Evolutionary conservation across 2,797 vertebrate genomes (phyloP).

Genomic region (Bradypodion ventrale): DNA sequence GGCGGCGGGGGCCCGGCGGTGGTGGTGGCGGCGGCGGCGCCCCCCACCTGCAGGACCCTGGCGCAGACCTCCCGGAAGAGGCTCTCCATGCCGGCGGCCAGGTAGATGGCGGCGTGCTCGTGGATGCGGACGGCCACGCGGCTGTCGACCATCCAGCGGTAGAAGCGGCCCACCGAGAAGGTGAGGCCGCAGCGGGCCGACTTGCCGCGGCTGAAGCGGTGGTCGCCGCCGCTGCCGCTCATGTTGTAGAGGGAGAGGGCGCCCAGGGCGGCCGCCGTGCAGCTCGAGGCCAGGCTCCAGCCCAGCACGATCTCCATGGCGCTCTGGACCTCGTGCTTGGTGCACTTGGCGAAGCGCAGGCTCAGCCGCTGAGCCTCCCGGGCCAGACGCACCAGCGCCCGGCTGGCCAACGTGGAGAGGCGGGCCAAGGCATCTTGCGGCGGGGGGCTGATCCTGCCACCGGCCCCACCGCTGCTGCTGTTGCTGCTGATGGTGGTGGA

Average conservation of each 20-base stretch:
- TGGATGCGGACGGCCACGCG: slow-evolving; percentile 90
- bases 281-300: slow-evolving; percentile 87
- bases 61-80: slow-evolving; percentile 90
- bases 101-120: slow-evolving; percentile 96
- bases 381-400: slow-evolving; percentile 89
- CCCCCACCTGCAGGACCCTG: slow-evolving; percentile 64
- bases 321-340: slow-evolving; percentile 94
- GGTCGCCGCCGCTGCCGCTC: slow-evolving; percentile 91
- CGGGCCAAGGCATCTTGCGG: slow-evolving; percentile 79
- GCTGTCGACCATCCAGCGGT: slow-evolving; percentile 97
- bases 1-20: background rate
- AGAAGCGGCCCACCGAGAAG: slow-evolving; percentile 94
- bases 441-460: background rate
- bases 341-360: slow-evolving; percentile 95
- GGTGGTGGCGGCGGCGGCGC: slow-evolving; percentile 48
- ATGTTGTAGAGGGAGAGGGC: slow-evolving; percentile 95
- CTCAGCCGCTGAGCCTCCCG: slow-evolving; percentile 93
- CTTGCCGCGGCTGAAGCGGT: slow-evolving; percentile 92
- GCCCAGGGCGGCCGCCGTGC: slow-evolving; percentile 85
- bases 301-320: slow-evolving; percentile 90
- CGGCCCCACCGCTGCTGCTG: slow-evolving; percentile 13
- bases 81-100: slow-evolving; percentile 91
- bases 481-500: slow-evolving; percentile 20
- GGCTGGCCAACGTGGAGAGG: slow-evolving; percentile 87
- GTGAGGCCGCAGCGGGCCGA: slow-evolving; percentile 90